Evolutionary conservation across 2,888 invertebrate species (phyloP), one percentile per base, ranked within the genome.

Genomic region (Vesta saturnalis): DNA sequence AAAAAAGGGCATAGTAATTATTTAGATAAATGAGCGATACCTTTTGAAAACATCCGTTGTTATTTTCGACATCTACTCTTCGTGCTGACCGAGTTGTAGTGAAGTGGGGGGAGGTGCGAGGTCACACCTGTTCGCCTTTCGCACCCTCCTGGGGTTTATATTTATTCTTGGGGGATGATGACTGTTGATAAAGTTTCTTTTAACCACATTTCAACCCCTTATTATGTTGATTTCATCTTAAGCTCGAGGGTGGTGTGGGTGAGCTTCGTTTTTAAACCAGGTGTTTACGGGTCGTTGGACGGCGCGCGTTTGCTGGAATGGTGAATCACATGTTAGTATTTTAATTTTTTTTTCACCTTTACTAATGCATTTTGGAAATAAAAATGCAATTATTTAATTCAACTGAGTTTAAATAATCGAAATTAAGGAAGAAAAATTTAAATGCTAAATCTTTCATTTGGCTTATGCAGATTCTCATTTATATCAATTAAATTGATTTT

Each of bases 211-310:
- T 64, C 56, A 74, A 54, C 67, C 52, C 15, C 22, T 60, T 67
- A 73, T 66, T 67, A 64, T 70, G 55, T 49, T 35, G 68, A 66
- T 70, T 72, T 62, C 60, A 35, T 68, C 23, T 71, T 77, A 84
- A 69, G 81, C 69, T 66, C 85, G 84, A 78, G 85, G 85, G 55
- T 88, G 88, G 81, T 88, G 88, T 83, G 88, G 89, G 81, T 88
- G 89, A 70, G 88, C 89, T 79, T 88, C 88, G 52, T 83, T 89
- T 73, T 88, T 87, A 49, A 87, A 89, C 84, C 88, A 89, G 68
- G 87, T 89, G 87, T 87, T 39, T 86, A 86, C 86, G 1, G 86
- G 87, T 1, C 70, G 63, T 54, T 62, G 66, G 60, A 67, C 66
- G 60, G 57, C 70, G 66, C 66, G 64, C 62, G 62, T 66, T 73